These are phyloP conservation scores for Lagopus leucura DNA, from an alignment of 2,113 vertebrate species.

Conservation along the genomic window DNA sequence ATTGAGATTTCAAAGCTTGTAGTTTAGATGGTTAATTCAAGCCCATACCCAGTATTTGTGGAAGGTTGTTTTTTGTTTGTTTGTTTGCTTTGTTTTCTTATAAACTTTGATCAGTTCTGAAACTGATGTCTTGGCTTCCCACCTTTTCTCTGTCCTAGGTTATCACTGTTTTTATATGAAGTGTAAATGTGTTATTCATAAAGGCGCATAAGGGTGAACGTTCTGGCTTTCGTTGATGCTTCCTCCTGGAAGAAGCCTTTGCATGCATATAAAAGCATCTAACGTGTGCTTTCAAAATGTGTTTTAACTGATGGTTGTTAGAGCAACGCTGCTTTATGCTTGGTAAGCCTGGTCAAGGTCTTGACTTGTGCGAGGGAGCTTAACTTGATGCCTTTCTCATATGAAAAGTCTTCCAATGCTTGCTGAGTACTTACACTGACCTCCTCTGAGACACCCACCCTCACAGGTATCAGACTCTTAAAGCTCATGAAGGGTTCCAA, in stretches of 20 bases:
- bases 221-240: background rate
- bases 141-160: background rate
- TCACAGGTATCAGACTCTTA: background rate
- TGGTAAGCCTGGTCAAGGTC: background rate
- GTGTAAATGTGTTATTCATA: background rate
- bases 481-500: background rate
- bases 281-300: background rate
- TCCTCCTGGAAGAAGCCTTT: background rate
- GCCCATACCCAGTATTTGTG: background rate
- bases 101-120: background rate
- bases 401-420: background rate
- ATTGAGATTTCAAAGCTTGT: background rate
- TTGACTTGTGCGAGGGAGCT: background rate
- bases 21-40: background rate
- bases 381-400: background rate
- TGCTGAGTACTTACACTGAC: background rate
- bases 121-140: background rate
- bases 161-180: background rate
- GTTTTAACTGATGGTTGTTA: background rate
- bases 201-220: background rate
- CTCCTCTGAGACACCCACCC: background rate
- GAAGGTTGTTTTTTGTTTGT: no score
- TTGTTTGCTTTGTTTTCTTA: background rate
- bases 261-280: background rate
- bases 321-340: background rate